Evolutionary conservation across 2,888 invertebrate species (phyloP).

Genomic region (Xylocampa areola): DNA sequence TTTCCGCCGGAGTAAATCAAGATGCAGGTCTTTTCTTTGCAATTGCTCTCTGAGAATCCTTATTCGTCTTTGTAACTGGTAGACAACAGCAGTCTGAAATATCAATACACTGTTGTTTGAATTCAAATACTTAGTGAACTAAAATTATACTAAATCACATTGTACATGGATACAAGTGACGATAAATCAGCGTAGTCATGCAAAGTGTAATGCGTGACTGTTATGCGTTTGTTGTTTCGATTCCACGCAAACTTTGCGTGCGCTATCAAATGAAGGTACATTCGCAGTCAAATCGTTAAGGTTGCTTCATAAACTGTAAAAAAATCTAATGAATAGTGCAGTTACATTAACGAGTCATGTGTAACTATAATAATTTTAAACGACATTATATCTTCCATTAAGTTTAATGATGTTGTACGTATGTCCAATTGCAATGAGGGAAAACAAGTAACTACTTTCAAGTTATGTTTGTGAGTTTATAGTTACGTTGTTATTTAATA

Average conservation of each 20-base stretch:
- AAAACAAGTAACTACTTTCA: too few relatives aligned
- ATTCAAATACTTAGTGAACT: background rate
- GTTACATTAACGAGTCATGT: too few relatives aligned
- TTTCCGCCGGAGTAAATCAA: constrained; percentile 96
- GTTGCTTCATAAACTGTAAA: constrained; percentile 17
- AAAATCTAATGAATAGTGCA: constrained; percentile 15
- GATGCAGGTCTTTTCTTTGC: constrained; percentile 96
- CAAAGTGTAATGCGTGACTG: constrained; percentile 44
- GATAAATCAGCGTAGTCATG: constrained; percentile 38
- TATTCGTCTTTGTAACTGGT: constrained; percentile 96
- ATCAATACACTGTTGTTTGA: background rate
- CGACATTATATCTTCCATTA: too few relatives aligned
- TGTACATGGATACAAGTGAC: constrained; percentile 31
- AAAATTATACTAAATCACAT: constrained; percentile 11
- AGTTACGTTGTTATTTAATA: too few relatives aligned
- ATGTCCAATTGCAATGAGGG: too few relatives aligned
- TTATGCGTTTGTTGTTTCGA: constrained; percentile 24
- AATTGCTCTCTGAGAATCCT: constrained; percentile 96
- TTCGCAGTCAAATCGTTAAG: constrained; percentile 20
- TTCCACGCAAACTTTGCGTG: constrained; percentile 44
- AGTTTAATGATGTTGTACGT: too few relatives aligned
- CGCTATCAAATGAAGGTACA: constrained; percentile 21
- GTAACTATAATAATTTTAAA: too few relatives aligned
- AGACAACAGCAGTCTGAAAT: constrained; percentile 94
- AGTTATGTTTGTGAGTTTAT: too few relatives aligned